A percentile compares a stretch with the other conserved stretches of the same genome.
Conservation (phyloP, 2,888 invertebrate genomes). For the Morpho achilles region DNA sequence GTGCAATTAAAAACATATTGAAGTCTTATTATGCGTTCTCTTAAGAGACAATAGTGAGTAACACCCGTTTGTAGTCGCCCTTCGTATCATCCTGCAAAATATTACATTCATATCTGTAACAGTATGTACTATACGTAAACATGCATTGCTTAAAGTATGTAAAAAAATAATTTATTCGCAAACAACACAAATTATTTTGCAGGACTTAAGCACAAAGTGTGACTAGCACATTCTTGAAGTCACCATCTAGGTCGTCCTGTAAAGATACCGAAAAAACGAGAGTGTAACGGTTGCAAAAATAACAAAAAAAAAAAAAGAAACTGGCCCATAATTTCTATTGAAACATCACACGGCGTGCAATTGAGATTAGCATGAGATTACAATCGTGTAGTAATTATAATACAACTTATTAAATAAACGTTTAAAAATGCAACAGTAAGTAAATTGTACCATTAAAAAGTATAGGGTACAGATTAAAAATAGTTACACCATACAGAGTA, state of each 20-base stretch:
- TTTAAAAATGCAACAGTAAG: conserved; percentile 36
- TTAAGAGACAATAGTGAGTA: conserved; percentile 78
- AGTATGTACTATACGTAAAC: conserved; percentile 28
- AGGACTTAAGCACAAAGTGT: conserved; percentile 75
- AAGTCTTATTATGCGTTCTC: conserved; percentile 54
- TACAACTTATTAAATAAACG: conserved; percentile 29
- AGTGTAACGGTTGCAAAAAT: conserved; percentile 47
- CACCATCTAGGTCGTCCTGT: conserved; percentile 84
- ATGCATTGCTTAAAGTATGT: conserved; percentile 42
- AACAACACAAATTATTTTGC: conserved; percentile 46
- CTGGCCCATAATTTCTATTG: conserved; percentile 67
- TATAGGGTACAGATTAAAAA: conserved; percentile 27
- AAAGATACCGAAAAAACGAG: conserved; percentile 64
- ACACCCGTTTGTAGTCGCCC: conserved; percentile 84
- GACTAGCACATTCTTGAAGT: conserved; percentile 83
- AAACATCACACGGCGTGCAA: conserved; percentile 52
- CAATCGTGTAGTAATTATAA: conserved; percentile 27
- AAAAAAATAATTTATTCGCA: conserved; percentile 39
- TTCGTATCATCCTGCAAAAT: conserved; percentile 83
- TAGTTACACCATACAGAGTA: conserved; percentile 46
- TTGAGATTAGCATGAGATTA: conserved; percentile 42
- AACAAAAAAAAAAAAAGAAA: conserved; percentile 42
- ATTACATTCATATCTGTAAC: conserved; percentile 56
- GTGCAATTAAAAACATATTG: conserved; percentile 36
- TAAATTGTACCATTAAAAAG: conserved; percentile 30